Evolutionary conservation across 2,888 invertebrate genomes (phyloP), one percentile per base, ranked within the genome.

Genomic region (Anoncus sp.): DNA sequence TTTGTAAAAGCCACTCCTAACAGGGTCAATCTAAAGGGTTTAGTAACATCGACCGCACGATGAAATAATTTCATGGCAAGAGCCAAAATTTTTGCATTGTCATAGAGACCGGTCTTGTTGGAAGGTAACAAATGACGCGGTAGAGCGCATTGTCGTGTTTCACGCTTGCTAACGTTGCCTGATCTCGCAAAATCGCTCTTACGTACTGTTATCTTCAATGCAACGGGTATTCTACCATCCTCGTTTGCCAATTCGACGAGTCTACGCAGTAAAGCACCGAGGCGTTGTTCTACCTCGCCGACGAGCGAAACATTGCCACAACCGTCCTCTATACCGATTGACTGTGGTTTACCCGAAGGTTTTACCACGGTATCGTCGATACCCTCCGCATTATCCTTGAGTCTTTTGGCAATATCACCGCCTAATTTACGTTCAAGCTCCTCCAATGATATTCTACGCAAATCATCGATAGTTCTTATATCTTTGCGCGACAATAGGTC

Each of bases 1-100:
- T 96, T 96, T 1, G 96, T 96, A 89, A 96, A 96, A 20, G 96
- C 95, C 9, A 96, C 92, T n/a, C 96, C 97, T 75, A 97, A 92
- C 67, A 96, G 91, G 0, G 96, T 96, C 85, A 97, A 94, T 91
- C 96, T 96, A 92, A 96, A 97, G 80, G 96, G 95, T 91, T 95
- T 94, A 31, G 93, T 93, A 81, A 95, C 92, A 87, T 96, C 94
- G 73, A 96, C 94, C 77, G 95, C 93, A 87, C 96, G 94, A 88
- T 95, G 94, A 87, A 96, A 96, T 83, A 96, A 92, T 87, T 94
- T 94, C 95, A 96, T 96, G 75, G 96, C 93, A 72, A 94, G 93
- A 70, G 92, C 93, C 85, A 96, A 91, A 74, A 96, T 92, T 91
- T 96, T 96, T 1, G 94, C 94, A 27, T 92, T 92, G 76, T 93